Evolutionary conservation across 1,140 invertebrate genomes (phyloP), one percentile per base, ranked within the genome.

Genomic region (Dreissena polymorpha): DNA sequence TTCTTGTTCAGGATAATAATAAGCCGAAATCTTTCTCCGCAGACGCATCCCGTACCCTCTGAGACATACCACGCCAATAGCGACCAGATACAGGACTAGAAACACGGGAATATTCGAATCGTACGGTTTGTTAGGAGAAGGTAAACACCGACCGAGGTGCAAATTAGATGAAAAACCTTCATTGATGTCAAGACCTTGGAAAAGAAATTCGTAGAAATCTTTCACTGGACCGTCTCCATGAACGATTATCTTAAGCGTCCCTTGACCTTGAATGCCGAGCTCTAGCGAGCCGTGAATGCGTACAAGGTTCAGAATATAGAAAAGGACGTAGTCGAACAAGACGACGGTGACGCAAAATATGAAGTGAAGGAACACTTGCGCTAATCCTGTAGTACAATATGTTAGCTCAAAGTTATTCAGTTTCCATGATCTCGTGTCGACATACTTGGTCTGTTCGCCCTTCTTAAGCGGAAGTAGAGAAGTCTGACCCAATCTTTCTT

Each of bases 1-100:
- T 72, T 86, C 85, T 25, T 72, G 68, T 63, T 80, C 73, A 10
- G 85, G 85, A 25, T 80, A 86, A 67, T 74, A 86, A 49, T 71
- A 80, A 49, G 81, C 81, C 6, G 82, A 70, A 65, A 86, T 86
- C 21, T 71, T 71, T 27, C 72, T 25, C 1, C 81, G 23, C 10
- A 81, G 25, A 25, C 85, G 25, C 51, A 84, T 16, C 16, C 81
- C 81, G 64, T 84, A 86, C 23, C 64, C 76, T 29, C 74, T 74
- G 13, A 86, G 16, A 3, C 79, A 3, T 0, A 84, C 72, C 12
- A 86, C 53, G 10, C 50, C 21, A 5, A 86, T 10, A 2, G 76
- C 71, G 0, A 84, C 6, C 0, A 76, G 0, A 50, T 84, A 84
- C 13, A 86, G 71, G 0, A 51, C 16, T 8, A 75, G 16, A 18